Conservation (phyloP, 1,140 invertebrate genomes). For the Holotrichia oblita region DNA sequence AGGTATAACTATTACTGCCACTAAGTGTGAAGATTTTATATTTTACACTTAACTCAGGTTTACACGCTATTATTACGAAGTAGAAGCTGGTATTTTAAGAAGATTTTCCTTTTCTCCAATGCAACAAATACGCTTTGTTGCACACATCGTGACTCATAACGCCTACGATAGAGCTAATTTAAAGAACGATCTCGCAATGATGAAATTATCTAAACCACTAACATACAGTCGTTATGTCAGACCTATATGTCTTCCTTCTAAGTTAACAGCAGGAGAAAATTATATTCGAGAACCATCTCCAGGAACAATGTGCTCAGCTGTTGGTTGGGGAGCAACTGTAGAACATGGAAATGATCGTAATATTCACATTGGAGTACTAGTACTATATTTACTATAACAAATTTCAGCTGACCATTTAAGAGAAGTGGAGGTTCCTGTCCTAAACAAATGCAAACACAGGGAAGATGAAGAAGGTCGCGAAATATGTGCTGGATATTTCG, state of each 20-base stretch:
- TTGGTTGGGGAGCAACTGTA: conserved; percentile 79
- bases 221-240: conserved; percentile 82
- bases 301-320: conserved; percentile 72
- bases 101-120: conserved; percentile 78
- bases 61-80: conserved; percentile 74
- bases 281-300: conserved; percentile 69
- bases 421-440: conserved; percentile 75
- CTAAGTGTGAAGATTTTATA: not conserved
- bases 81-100: conserved; percentile 78
- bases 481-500: conserved; percentile 78
- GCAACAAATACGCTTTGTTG: conserved; percentile 71
- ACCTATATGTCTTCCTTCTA: conserved; percentile 74
- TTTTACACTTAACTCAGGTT: conserved; percentile 1
- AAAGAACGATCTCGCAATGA: conserved; percentile 81
- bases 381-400: not conserved
- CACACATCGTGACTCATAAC: conserved; percentile 73
- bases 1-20: conserved; percentile 63
- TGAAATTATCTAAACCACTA: conserved; percentile 73
- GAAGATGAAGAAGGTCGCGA: conserved; percentile 69
- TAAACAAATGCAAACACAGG: conserved; percentile 66
- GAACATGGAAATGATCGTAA: conserved; percentile 81
- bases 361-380: not conserved
- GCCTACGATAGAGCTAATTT: conserved; percentile 71
- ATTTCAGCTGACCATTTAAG: conserved; percentile 71
- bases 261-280: conserved; percentile 64